Evolutionary conservation across 2,888 invertebrate genomes (phyloP).

Genomic region (Chrysodeixis includens): DNA sequence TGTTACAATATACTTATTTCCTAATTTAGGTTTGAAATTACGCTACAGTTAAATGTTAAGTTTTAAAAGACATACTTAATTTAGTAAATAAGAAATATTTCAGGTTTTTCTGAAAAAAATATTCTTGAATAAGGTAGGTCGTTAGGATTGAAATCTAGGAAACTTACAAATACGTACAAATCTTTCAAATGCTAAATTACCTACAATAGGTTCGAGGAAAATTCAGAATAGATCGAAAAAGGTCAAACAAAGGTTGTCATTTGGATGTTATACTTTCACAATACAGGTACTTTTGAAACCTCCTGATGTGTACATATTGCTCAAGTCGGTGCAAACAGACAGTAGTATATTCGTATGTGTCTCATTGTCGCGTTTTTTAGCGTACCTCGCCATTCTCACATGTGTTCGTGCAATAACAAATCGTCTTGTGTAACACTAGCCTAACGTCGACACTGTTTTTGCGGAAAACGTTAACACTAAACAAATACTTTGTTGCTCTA

Average conservation of each 20-base stretch:
- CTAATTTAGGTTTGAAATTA: too few relatives aligned
- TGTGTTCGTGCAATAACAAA: constrained; percentile 54
- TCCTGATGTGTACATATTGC: constrained; percentile 34
- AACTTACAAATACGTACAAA: too few relatives aligned
- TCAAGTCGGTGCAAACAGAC: constrained; percentile 32
- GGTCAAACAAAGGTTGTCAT: neutral
- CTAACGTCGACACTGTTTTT: constrained; percentile 48
- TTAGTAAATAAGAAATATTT: too few relatives aligned
- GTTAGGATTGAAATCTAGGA: too few relatives aligned
- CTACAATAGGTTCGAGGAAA: neutral
- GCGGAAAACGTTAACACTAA: constrained; percentile 26
- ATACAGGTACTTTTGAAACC: constrained; percentile 14
- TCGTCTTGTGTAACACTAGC: constrained; percentile 56
- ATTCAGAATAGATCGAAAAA: neutral
- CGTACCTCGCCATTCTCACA: constrained; percentile 56
- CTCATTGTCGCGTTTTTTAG: constrained; percentile 66
- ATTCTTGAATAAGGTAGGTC: too few relatives aligned
- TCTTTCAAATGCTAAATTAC: too few relatives aligned
- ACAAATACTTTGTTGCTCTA: constrained; percentile 20
- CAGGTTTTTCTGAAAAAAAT: too few relatives aligned
- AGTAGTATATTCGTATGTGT: constrained; percentile 28
- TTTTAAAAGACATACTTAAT: too few relatives aligned
- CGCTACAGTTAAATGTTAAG: too few relatives aligned
- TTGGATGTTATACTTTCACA: neutral
- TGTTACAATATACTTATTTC: too few relatives aligned